Evolutionary conservation across 2,113 vertebrate genomes (phyloP), one percentile per base, ranked within the genome.

Genomic region (Indri indri): DNA sequence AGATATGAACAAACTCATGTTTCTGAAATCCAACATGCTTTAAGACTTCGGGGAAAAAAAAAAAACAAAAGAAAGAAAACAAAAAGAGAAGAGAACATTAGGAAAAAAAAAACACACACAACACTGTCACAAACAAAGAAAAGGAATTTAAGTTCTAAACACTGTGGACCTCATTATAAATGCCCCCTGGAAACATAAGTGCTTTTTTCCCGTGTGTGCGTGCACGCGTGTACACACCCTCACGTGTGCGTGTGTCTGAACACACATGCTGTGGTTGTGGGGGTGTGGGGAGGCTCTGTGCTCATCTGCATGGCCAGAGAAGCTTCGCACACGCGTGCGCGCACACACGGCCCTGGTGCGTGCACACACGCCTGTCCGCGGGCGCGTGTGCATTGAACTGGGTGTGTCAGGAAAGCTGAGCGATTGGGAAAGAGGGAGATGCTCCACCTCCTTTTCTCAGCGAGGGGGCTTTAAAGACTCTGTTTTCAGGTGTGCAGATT

Each of bases 1-100:
- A 98, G 99, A 99, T 96, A 99, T 99, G 99, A 99, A 99, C 99
- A 99, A 99, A 98, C 99, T 99, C 80, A 99, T 99, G 99, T 99
- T 99, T 98, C 99, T 99, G 98, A 99, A 99, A 98, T 99, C 99
- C 97, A 99, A 99, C 98, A 99, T 99, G 99, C 99, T 99, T 99
- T 99, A 99, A 99, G 98, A 97, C 97, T 97, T 98, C 97, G 94
- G 97, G 45, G 97, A 23, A 52, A 17, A 32, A 88, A 88, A 98
- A 94, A 70, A 79, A 92, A 84, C 82, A 76, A 98, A 97, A 97
- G 98, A 97, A 98, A 97, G 5, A 97, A 98, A 97, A 71, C 17
- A 95, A 98, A 97, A 94, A 96, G 73, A 92, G 68, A 96, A 97
- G 66, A 91, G 70, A 91, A 79, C 30, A 0, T 91, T 97, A 89